These are phyloP conservation scores for Egretta garzetta DNA, from an alignment of 2,113 vertebrate species.

Conservation along the genomic window DNA sequence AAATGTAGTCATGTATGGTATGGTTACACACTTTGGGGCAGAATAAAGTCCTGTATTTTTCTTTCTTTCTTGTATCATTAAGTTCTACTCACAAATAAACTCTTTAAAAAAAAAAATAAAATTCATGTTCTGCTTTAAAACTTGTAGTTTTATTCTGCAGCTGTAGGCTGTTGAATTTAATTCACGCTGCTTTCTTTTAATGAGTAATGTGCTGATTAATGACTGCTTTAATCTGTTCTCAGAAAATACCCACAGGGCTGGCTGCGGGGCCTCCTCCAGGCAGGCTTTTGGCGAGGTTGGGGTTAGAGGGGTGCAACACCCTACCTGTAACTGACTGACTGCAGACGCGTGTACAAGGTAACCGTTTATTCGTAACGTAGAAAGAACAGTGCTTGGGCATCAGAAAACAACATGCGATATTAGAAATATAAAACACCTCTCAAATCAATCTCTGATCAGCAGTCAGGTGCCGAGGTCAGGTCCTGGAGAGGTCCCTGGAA, in stretches of 20 bases:
- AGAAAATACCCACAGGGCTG: background rate
- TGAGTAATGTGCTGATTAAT: background rate
- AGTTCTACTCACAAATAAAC: constrained; percentile 89
- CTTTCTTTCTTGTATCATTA: constrained; percentile 79
- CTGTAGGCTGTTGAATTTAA: background rate
- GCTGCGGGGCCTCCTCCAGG: background rate
- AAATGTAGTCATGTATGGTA: constrained; percentile 71
- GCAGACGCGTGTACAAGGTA: accelerated
- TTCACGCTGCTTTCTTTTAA: background rate
- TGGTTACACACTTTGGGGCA: constrained; percentile 68
- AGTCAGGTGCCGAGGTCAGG: background rate
- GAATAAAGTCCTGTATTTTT: constrained; percentile 53
- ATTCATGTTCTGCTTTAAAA: background rate
- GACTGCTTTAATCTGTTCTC: background rate
- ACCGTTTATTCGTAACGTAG: background rate
- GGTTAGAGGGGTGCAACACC: no score
- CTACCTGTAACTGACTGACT: background rate
- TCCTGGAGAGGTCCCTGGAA: background rate
- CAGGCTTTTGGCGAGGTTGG: background rate
- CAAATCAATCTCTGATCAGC: background rate
- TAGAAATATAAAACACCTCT: background rate
- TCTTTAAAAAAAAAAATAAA: constrained; percentile 70
- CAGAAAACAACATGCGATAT: background rate
- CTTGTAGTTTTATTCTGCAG: background rate
- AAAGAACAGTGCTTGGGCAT: background rate